phyloP scores from a whole-genome alignment of 2,113 vertebrate genomes.

The Microcebus griseorufus region DNA sequence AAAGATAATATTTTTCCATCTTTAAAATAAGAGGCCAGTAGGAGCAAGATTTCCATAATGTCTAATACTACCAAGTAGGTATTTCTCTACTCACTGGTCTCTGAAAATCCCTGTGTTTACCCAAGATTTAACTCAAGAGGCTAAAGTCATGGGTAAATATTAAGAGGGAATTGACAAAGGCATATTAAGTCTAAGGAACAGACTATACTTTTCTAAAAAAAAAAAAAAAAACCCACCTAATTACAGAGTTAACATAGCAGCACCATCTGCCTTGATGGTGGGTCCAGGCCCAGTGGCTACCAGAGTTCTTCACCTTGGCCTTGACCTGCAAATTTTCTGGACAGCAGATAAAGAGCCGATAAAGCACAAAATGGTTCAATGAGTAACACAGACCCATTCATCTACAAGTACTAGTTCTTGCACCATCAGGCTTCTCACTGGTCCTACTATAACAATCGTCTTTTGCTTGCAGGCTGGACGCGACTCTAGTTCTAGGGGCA shows the following conservation, averaged over 20 bases:
- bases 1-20: slow-evolving; percentile 34
- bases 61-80: background rate
- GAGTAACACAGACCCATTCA: background rate
- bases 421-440: background rate
- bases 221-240: background rate
- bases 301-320: background rate
- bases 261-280: background rate
- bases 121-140: slow-evolving; percentile 64
- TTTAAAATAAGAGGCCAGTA: background rate
- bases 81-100: slow-evolving; percentile 16
- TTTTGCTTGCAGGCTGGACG: background rate
- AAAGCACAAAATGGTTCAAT: background rate
- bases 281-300: background rate
- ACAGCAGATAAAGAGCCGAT: background rate
- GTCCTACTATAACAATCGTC: background rate
- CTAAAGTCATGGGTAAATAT: slow-evolving; percentile 64
- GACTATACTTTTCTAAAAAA: background rate
- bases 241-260: background rate
- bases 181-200: slow-evolving; percentile 51
- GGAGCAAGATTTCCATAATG: background rate
- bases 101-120: slow-evolving; percentile 62
- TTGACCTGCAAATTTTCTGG: background rate
- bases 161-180: slow-evolving; percentile 48
- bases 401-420: background rate
- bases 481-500: background rate